Evolutionary conservation across 2,797 vertebrate species (phyloP).

Genomic region (Poliocrania exsul): DNA sequence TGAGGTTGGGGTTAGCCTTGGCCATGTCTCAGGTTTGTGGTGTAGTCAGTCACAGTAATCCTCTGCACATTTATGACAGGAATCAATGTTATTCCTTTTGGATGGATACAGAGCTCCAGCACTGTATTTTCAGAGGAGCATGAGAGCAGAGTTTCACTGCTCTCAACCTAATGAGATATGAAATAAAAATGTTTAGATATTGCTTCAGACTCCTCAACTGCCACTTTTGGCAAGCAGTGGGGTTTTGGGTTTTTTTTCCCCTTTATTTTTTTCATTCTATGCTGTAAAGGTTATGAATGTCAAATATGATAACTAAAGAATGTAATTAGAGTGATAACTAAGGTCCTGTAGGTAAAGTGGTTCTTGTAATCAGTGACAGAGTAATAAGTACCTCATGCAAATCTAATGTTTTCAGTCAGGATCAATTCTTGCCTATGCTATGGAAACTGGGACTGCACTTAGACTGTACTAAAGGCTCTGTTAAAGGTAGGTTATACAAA

Average conservation of each 20-base stretch:
- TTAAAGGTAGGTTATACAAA: not conserved
- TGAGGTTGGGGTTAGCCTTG: not conserved
- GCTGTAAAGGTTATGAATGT: not conserved
- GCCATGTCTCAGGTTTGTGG: not conserved
- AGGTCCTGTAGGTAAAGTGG: not conserved
- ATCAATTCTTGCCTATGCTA: not conserved
- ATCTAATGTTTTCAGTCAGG: not conserved
- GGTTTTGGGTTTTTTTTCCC: fast-evolving
- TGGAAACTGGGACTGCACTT: not conserved
- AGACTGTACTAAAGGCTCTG: not conserved
- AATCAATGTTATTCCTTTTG: not conserved
- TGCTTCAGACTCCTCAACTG: not conserved
- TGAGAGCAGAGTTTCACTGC: not conserved
- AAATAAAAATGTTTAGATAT: not conserved
- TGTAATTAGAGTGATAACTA: not conserved
- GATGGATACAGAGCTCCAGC: not conserved
- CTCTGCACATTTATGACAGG: not conserved
- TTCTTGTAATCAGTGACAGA: not conserved
- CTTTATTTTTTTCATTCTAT: not conserved
- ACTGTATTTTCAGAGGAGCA: not conserved
- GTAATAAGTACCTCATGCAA: not conserved
- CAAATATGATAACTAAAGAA: not conserved
- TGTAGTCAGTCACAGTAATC: not conserved
- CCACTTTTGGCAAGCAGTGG: not conserved
- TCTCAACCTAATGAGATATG: not conserved